Percentiles rank a stretch among this genome's conserved stretches.
Conservation (phyloP, 1,140 invertebrate genomes). For the Magallana angulata region DNA sequence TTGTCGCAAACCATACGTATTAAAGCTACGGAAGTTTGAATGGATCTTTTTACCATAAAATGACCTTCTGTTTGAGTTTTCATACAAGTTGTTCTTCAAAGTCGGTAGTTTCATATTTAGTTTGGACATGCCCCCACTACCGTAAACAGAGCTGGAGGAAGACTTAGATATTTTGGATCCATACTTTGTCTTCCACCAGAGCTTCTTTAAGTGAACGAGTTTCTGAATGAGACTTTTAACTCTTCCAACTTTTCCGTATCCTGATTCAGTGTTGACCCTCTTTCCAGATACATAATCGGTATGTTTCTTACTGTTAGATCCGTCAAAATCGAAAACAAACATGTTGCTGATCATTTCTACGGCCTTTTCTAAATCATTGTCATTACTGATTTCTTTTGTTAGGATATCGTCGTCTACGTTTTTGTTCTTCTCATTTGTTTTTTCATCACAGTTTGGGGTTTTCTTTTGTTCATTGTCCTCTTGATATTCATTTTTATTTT, state of each 20-base stretch:
- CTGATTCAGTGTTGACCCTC: neutral
- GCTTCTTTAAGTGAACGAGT: neutral
- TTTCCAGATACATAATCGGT: neutral
- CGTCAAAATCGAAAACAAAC: neutral
- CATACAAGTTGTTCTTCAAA: neutral
- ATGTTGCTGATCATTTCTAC: slow-evolving; percentile 9
- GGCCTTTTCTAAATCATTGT: neutral
- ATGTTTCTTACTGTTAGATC: neutral
- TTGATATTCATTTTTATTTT: neutral
- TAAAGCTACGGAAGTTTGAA: neutral
- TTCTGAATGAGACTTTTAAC: neutral
- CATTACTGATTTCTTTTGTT: neutral
- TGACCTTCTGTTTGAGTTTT: neutral
- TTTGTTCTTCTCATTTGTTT: neutral
- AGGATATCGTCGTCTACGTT: neutral
- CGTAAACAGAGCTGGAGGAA: neutral
- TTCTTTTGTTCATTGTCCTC: neutral
- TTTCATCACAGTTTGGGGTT: neutral
- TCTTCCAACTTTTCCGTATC: slow-evolving; percentile 1
- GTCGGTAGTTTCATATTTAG: neutral
- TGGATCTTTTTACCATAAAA: neutral
- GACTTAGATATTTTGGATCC: neutral
- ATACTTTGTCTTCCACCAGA: neutral
- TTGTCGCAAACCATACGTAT: neutral
- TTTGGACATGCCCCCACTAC: neutral